These are phyloP conservation scores for Leptogaster cylindrica DNA, from an alignment of 2,888 invertebrate species.

Conservation along the genomic window DNA sequence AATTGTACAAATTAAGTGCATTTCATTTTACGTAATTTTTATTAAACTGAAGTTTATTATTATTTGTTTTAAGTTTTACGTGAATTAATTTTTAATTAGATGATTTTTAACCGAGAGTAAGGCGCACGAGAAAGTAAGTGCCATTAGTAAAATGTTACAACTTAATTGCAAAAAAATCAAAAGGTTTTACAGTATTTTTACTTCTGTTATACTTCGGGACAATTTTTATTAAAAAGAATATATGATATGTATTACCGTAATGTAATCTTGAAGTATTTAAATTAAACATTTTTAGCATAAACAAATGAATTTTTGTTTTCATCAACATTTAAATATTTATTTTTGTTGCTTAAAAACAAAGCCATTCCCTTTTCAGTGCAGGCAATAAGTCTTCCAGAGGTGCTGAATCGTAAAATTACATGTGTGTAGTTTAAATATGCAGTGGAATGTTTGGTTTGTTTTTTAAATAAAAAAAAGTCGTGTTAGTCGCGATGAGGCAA, in stretches of 20 bases:
- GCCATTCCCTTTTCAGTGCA: too few species aligned
- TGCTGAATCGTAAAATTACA: too few species aligned
- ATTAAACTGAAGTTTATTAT: conserved; percentile 4
- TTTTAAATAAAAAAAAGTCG: too few species aligned
- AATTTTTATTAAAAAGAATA: conserved; percentile 24
- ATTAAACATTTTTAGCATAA: conserved; percentile 15
- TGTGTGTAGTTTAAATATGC: too few species aligned
- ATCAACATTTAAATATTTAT: too few species aligned
- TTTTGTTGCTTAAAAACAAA: too few species aligned
- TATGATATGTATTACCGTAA: conserved; percentile 22
- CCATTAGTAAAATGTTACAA: conserved; percentile 20
- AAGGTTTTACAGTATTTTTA: conserved; percentile 28
- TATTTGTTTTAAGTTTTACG: not conserved
- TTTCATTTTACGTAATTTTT: conserved; percentile 10
- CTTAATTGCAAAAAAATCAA: conserved; percentile 10
- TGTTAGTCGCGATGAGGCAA: too few species aligned
- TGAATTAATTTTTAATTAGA: not conserved
- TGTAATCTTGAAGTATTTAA: conserved; percentile 28
- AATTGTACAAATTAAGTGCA: conserved; percentile 18
- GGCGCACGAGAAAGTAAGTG: conserved; percentile 23
- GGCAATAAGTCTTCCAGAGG: too few species aligned
- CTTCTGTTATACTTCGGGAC: conserved; percentile 31
- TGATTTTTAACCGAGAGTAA: not conserved
- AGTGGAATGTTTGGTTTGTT: too few species aligned
- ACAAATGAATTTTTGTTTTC: too few species aligned